Base-by-base conservation (phyloP, 1,140 invertebrate species). In the Trachelipus rathkii region DNA sequence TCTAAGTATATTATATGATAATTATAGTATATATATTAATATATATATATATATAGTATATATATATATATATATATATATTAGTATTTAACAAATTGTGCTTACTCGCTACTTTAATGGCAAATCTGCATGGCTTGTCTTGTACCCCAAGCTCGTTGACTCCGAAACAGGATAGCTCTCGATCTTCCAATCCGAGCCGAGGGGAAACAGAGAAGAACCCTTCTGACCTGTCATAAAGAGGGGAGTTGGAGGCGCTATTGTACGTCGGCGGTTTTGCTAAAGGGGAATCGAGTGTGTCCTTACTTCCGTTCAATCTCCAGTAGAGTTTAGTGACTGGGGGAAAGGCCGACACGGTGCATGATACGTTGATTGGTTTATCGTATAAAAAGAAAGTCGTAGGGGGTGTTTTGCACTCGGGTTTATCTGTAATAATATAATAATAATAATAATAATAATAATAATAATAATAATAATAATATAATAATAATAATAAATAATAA, bases 301-400 rank as follows among this genome's bases (percentile, higher is more conserved):
- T 60, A 33, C 33, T 33, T 33, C 33, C 33, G 33, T 95, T 95
- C 86, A 95, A 94, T 86, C 93, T 93, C 93, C 93, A 95, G 81
- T 92, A 90, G 87, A 95, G 95, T 82, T 89, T 90, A 43, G 94
- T 91, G 19, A 92, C 80, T 1, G 77, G 76, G 7, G 82, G 82
- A 71, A 75, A 80, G 15, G 82, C 74, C 13, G 79, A 75, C n/a
- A 82, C 82, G 75, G 74, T 33, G 66, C 81, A 82, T 4, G 80
- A 79, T 33, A 82, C 78, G 77, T 82, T 81, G 74, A 80, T 79
- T 13, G 81, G 79, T 44, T 82, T 78, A 44, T 79, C 80, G 72
- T 81, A 79, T 24, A 79, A 77, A 45, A 81, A 82, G 43, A 80
- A 82, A 0, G 78, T 79, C n/a, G 78, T 81, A 8, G 77, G 81